Percentiles rank a stretch among this genome's conserved stretches.
phyloP scores from a whole-genome alignment of 2,888 invertebrate genomes.

The Scotopteryx bipunctaria region DNA sequence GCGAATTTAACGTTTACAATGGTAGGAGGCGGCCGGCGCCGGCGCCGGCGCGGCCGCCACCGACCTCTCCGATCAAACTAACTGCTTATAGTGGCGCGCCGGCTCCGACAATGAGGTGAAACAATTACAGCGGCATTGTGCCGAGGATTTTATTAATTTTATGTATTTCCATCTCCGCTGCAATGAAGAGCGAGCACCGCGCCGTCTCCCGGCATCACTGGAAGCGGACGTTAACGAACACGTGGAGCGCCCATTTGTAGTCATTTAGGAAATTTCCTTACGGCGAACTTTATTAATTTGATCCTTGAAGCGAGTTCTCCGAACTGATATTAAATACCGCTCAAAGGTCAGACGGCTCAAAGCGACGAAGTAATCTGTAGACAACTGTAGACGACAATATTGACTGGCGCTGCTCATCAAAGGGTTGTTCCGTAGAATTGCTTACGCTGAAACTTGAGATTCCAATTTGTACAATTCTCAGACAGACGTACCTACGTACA shows the following conservation, averaged over 20 bases:
- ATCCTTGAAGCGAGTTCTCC: conserved; percentile 18
- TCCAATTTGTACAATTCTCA: not conserved
- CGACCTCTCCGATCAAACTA: conserved; percentile 51
- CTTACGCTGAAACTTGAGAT: not conserved
- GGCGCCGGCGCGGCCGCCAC: conserved; percentile 37
- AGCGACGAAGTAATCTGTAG: not conserved
- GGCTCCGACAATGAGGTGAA: conserved; percentile 27
- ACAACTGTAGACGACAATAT: not conserved
- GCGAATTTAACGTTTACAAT: conserved; percentile 57
- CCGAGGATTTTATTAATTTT: conserved; percentile 22
- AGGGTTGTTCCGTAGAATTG: not conserved
- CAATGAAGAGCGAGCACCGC: conserved; percentile 11
- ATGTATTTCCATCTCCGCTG: conserved; percentile 26
- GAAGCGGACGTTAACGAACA: conserved; percentile 17
- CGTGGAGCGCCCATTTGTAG: conserved; percentile 19
- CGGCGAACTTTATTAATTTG: conserved; percentile 32
- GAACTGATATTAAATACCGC: conserved; percentile 23
- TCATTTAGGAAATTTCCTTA: conserved; percentile 22
- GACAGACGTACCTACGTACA: no score
- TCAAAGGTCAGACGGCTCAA: conserved; percentile 8
- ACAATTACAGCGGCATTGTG: conserved; percentile 29
- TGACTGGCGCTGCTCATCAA: conserved; percentile 5
- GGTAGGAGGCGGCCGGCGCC: conserved; percentile 29
- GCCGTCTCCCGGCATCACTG: conserved; percentile 15
- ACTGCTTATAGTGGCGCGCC: conserved; percentile 42